A percentile compares a stretch with the other conserved stretches of the same genome.
phyloP scores from a whole-genome alignment of 2,797 vertebrate species.

The Etheostoma perlongum region DNA sequence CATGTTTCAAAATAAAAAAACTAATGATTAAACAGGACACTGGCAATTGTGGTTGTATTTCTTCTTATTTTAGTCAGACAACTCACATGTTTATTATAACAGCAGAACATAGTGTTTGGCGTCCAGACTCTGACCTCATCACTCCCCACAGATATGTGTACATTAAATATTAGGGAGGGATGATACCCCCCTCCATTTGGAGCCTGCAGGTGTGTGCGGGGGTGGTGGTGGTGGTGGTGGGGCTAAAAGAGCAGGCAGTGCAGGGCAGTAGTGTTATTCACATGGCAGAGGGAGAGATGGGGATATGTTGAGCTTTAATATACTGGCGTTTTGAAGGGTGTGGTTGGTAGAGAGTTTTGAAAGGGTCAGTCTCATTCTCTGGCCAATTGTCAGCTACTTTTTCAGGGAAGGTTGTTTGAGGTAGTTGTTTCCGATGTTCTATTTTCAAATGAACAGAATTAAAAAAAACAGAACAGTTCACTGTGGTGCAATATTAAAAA shows the following conservation, averaged over 20 bases:
- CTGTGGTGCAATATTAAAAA: neutral
- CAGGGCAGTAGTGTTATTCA: too few species aligned
- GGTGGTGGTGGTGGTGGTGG: neutral
- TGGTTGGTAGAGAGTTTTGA: too few species aligned
- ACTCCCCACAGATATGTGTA: neutral
- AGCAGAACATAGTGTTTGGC: neutral
- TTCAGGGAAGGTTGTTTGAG: neutral
- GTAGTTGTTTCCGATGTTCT: neutral
- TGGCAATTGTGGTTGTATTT: neutral
- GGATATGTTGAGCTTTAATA: too few species aligned
- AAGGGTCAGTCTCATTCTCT: neutral
- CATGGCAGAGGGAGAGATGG: too few species aligned
- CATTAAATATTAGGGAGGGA: neutral
- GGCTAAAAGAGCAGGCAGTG: too few species aligned
- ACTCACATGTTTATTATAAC: neutral
- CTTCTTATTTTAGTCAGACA: neutral
- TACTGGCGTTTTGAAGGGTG: too few species aligned
- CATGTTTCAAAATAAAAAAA: neutral
- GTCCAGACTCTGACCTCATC: neutral
- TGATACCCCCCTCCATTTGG: neutral
- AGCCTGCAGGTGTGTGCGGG: neutral
- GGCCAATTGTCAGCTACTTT: neutral
- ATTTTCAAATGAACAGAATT: neutral
- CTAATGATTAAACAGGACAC: neutral
- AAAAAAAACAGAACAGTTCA: neutral